These are phyloP conservation scores for Sprattus sprattus DNA, from an alignment of 2,113 vertebrate genomes.

Conservation along the genomic window DNA sequence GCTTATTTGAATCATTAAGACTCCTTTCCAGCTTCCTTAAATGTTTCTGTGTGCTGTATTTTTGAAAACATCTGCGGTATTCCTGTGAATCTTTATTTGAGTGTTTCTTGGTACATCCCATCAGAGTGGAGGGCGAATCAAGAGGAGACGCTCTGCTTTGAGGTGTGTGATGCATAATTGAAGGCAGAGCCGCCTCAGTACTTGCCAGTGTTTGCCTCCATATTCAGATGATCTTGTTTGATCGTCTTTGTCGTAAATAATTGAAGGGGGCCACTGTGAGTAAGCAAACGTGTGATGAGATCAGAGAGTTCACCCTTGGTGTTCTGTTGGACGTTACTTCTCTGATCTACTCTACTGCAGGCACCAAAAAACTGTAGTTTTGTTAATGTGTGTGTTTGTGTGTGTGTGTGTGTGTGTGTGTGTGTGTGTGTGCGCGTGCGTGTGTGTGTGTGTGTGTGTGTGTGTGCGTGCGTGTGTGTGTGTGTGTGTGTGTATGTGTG, in stretches of 20 bases:
- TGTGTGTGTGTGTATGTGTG: too few relatives aligned
- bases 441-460: neutral
- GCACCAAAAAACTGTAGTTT: neutral
- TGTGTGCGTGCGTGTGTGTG: too few relatives aligned
- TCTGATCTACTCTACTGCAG: neutral
- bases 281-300: neutral
- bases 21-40: neutral
- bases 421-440: neutral
- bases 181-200: neutral
- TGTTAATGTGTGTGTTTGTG: neutral
- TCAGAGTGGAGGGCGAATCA: neutral
- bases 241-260: conserved; percentile 35
- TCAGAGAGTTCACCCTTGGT: neutral
- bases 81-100: neutral
- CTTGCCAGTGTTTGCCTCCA: neutral
- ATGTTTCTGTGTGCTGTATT: neutral
- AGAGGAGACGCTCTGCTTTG: neutral
- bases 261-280: conserved; percentile 31
- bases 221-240: neutral
- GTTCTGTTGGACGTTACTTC: neutral
- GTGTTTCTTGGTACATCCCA: neutral
- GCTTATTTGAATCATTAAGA: too few relatives aligned
- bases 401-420: neutral
- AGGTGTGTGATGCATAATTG: conserved; percentile 2
- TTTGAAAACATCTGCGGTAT: neutral